Evolutionary conservation across 2,888 invertebrate species (phyloP).

Genomic region (Protonemura montana): DNA sequence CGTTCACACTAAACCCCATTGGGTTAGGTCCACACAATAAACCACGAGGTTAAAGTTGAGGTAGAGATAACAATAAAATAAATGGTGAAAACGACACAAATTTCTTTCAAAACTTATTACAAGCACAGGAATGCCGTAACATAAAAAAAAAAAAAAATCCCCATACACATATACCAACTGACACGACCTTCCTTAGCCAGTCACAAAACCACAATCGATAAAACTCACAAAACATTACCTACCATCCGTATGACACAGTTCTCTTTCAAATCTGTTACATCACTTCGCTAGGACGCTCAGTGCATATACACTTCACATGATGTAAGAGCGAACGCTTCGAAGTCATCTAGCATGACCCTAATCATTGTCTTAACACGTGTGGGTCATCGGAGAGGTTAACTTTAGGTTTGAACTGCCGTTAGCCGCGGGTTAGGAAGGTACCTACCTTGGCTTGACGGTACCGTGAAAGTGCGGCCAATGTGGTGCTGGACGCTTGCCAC

Average conservation of each 20-base stretch:
- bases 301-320: background rate
- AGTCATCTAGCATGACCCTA: constrained; percentile 7
- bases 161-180: too few relatives aligned
- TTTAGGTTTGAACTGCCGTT: background rate
- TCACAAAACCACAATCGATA: too few relatives aligned
- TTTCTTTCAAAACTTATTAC: background rate
- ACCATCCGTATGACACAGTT: background rate
- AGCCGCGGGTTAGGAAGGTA: background rate
- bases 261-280: background rate
- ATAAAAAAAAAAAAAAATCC: too few relatives aligned
- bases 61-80: background rate
- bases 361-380: constrained; percentile 23
- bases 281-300: background rate
- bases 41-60: background rate
- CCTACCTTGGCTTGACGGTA: background rate
- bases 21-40: background rate
- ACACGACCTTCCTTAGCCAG: too few relatives aligned
- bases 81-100: background rate
- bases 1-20: background rate
- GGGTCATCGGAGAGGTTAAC: constrained; percentile 17
- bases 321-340: background rate
- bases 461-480: background rate
- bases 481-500: background rate
- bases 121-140: background rate
- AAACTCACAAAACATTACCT: too few relatives aligned